Base-by-base conservation (phyloP, 2,888 invertebrate genomes). In the Lumbricus terrestris region DNA sequence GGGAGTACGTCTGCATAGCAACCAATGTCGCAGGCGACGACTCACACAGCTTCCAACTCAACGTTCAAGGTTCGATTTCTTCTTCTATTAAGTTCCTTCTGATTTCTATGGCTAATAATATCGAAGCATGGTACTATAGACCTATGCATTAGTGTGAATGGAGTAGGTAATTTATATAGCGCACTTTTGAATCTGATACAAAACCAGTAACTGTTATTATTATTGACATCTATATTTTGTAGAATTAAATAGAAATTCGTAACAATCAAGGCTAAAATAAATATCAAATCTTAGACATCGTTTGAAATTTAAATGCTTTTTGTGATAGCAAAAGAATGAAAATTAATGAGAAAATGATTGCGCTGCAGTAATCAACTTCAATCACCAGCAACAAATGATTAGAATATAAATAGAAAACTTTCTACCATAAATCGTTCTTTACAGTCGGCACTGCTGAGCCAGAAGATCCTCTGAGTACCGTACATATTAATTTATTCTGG, bases 1-100 rank as follows among this genome's bases (percentile, higher is more conserved):
- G 93, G 92, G 92, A 94, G 88, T 95, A 95, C 92, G 93, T 94
- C 20, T 95, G 95, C 93, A 93, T 94, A 37, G 96, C 96, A 91
- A 96, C 96, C 23, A 97, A 97, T 94, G 96, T 96, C 92, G 96
- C 96, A 0, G 97, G 97, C 15, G 96, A 96, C 83, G 96, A 96
- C 0, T 96, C 93, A 92, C 95, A 91, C 92, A 93, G 93, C 93
- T 95, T 94, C 91, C 93, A 91, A 93, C 94, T 93, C 93, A 93
- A 93, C 91, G 95, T 95, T 11, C 93, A 94, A 91, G 94, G 95
- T 92, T n/a, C 82, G 90, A 34, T 23, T 54, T 42, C 13, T 69
- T 40, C 40, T 40, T 15, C 15, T 6, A 11, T n/a, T 37, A 0
- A n/a, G 33, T 69, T 69, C n/a, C 69, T 69, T 69, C 47, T 69